These are phyloP conservation scores for Drosophila ambigua DNA, from an alignment of 1,140 invertebrate genomes.

Conservation along the genomic window DNA sequence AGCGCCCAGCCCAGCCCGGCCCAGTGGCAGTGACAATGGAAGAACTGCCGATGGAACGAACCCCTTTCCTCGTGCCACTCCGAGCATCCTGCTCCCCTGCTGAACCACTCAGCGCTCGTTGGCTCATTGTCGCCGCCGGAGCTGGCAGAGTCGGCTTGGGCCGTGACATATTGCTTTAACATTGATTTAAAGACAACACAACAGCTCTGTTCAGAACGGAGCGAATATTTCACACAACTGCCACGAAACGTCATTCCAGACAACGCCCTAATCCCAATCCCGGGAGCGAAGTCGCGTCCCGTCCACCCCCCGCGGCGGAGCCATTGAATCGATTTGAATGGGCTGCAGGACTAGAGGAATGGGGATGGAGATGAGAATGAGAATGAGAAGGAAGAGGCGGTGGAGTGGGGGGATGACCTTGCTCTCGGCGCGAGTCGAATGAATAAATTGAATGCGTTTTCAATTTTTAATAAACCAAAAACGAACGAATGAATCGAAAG, in stretches of 20 bases:
- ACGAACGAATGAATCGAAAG: conserved; percentile 42
- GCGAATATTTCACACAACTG: conserved; percentile 71
- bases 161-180: conserved; percentile 80
- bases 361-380: not conserved
- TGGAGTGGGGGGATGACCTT: conserved; percentile 52
- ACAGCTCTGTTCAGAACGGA: conserved; percentile 11
- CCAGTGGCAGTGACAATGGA: conserved; percentile 32
- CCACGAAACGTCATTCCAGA: conserved; percentile 76
- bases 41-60: conserved; percentile 32
- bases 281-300: conserved; percentile 15
- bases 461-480: conserved; percentile 79
- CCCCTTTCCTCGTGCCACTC: conserved; percentile 32
- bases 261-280: conserved; percentile 70
- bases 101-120: conserved; percentile 38
- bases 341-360: conserved; percentile 18
- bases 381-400: not conserved
- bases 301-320: conserved; percentile 34
- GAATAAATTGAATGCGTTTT: conserved; percentile 82
- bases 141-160: conserved; percentile 38
- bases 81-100: conserved; percentile 5
- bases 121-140: conserved; percentile 64
- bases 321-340: conserved; percentile 68
- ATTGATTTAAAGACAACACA: conserved; percentile 77
- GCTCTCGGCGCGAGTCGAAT: conserved; percentile 42
- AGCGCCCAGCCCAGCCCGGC: too few species aligned